These are phyloP conservation scores for Recurvirostra avosetta DNA, from an alignment of 2,113 vertebrate species.

Conservation along the genomic window DNA sequence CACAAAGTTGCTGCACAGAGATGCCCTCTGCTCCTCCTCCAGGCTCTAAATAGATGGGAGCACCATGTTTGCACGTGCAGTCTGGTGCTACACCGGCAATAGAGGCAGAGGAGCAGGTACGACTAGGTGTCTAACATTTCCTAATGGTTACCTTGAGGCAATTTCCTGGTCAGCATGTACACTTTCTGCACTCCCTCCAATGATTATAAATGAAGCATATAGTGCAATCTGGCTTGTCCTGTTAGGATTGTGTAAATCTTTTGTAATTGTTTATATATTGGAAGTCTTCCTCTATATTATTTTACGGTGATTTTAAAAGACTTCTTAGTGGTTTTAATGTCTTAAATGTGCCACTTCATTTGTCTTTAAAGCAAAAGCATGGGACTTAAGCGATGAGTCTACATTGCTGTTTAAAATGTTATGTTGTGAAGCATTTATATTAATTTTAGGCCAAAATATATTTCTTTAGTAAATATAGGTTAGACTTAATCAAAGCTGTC, in stretches of 20 bases:
- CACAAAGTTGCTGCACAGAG: not conserved
- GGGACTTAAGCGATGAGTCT: not conserved
- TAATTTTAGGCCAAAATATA: not conserved
- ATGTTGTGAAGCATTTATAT: not conserved
- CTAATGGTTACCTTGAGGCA: not conserved
- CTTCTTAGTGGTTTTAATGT: not conserved
- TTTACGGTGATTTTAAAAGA: not conserved
- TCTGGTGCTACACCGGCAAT: not conserved
- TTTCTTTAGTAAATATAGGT: not conserved
- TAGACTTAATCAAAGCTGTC: not conserved
- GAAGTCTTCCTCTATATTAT: not conserved
- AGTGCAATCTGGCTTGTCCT: not conserved
- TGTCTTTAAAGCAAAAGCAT: not conserved
- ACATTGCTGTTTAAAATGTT: not conserved
- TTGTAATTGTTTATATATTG: not conserved
- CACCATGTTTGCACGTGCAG: not conserved
- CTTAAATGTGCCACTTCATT: not conserved
- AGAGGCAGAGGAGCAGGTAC: not conserved
- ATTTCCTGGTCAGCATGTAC: not conserved
- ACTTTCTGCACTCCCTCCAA: not conserved
- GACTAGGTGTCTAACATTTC: not conserved
- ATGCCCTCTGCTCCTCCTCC: not conserved
- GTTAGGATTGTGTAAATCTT: not conserved
- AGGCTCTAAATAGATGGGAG: not conserved
- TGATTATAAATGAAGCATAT: not conserved